phyloP scores from a whole-genome alignment of 2,888 invertebrate genomes.

The Antheraea assamensis region DNA sequence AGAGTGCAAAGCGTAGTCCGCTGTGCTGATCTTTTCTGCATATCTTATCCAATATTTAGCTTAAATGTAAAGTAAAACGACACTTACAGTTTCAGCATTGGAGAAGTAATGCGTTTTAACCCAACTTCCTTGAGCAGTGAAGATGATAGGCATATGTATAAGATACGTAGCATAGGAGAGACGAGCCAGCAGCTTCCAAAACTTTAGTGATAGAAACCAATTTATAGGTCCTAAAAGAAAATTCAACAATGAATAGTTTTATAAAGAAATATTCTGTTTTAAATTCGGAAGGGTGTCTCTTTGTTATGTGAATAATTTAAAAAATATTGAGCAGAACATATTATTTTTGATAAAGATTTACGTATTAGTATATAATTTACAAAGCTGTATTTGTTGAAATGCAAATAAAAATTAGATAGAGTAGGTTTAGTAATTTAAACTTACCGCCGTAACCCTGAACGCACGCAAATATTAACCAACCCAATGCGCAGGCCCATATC shows the following conservation, averaged over 20 bases:
- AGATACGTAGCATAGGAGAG: constrained; percentile 81
- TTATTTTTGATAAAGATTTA: too few relatives aligned
- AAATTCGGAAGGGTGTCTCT: too few relatives aligned
- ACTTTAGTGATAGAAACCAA: constrained; percentile 72
- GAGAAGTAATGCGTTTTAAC: constrained; percentile 52
- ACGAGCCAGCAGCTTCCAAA: constrained; percentile 78
- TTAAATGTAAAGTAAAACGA: background rate
- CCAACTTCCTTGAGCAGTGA: constrained; percentile 52
- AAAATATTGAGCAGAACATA: too few relatives aligned
- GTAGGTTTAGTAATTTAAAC: background rate
- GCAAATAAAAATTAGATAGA: background rate
- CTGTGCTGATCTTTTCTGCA: background rate
- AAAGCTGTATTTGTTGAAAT: too few relatives aligned
- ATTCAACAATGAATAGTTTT: constrained; percentile 7
- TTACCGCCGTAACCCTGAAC: constrained; percentile 73
- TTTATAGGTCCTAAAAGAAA: constrained; percentile 67
- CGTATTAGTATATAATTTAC: too few relatives aligned
- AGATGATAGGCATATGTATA: constrained; percentile 69
- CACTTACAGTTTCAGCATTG: constrained; percentile 52
- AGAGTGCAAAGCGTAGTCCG: background rate
- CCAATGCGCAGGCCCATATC: constrained; percentile 64
- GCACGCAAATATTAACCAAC: constrained; percentile 74
- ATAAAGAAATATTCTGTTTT: background rate
- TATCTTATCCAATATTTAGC: background rate
- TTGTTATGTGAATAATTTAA: too few relatives aligned